Evolutionary conservation across 37 sponge, comb jelly and placozoan genomes (phyloP).

Genomic region (Dysidea cf. avara): DNA sequence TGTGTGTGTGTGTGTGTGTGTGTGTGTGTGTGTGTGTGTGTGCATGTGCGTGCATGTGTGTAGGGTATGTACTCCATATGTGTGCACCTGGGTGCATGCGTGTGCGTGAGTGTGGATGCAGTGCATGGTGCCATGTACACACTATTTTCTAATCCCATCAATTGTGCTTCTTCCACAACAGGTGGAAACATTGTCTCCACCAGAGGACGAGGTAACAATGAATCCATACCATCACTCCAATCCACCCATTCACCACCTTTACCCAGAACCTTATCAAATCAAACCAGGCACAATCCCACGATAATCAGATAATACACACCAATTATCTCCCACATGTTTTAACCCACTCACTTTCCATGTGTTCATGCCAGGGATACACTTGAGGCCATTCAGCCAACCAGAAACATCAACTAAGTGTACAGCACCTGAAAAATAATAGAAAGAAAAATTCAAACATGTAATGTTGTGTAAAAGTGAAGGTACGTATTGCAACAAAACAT

Average conservation of each 20-base stretch:
- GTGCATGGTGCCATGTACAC: neutral
- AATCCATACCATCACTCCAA: slow-evolving; percentile 30
- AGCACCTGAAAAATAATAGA: slow-evolving; percentile 68
- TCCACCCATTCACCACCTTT: slow-evolving; percentile 79
- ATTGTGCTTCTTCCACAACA: slow-evolving; percentile 21
- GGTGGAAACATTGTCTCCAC: slow-evolving; percentile 83
- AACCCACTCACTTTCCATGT: slow-evolving; percentile 81
- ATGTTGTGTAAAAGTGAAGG: neutral
- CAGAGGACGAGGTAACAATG: neutral
- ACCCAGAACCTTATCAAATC: slow-evolving; percentile 61
- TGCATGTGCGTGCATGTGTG: too few species aligned
- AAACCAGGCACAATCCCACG: too few species aligned
- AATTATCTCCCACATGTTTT: too few species aligned
- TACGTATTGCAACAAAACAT: neutral
- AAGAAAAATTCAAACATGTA: neutral
- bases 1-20: slow-evolving; percentile 12
- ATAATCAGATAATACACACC: too few species aligned
- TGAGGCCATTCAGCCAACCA: slow-evolving; percentile 63
- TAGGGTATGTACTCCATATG: too few species aligned
- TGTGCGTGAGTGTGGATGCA: neutral
- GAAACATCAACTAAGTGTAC: slow-evolving; percentile 80
- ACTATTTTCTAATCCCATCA: slow-evolving; percentile 80
- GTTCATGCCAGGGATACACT: slow-evolving; percentile 68
- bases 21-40: slow-evolving; percentile 18
- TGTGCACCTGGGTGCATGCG: slow-evolving; percentile 6